Base-by-base conservation (phyloP, 2,113 vertebrate species). In the Kryptolebias marmoratus region DNA sequence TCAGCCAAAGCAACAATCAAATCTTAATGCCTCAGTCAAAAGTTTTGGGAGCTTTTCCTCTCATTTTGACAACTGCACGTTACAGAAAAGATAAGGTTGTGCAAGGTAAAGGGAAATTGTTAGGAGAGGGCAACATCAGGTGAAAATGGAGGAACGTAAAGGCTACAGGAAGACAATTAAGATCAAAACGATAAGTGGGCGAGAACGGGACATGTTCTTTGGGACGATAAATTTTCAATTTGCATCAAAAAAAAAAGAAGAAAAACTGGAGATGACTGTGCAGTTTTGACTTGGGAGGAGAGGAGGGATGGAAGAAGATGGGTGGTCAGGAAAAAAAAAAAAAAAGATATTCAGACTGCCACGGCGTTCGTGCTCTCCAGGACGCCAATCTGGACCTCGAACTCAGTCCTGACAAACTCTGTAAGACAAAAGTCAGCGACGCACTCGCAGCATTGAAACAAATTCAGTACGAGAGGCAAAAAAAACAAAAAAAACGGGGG, bases 191-290 rank as follows among this genome's bases (percentile, higher is more conserved):
- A 87, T 82, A 80, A 54, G 65, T 7, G 53, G 27, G 60, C 16
- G 31, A 42, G 57, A 77, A 58, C 11, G 2, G 18, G 10, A 71
- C 31, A 58, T 22, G 50, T 60, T 70, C 64, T 42, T 59, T 9
- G 11, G 65, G 60, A 44, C 73, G 74, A 71, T 68, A 64, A 69
- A 60, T 85, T 81, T 79, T 85, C 63, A 64, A 77, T 81, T 85
- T 72, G 44, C 0, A 13, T 44, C 2, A 7, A 36, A 47, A 65
- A 64, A 79, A 49, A 22, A 22, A 22, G 22, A 22, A 22, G 22
- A 22, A 22, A 22, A 66, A 10, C 2, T 50, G 63, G 39, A 42
- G 36, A 66, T 79, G 72, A 79, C 31, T 67, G 53, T 72, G 56
- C 50, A 65, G 53, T 73, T 87, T 62, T 67, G 28, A 64, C 45